Evolutionary conservation across 2,888 invertebrate species (phyloP), one percentile per base, ranked within the genome.

Genomic region (Agonopterix subpropinquella): DNA sequence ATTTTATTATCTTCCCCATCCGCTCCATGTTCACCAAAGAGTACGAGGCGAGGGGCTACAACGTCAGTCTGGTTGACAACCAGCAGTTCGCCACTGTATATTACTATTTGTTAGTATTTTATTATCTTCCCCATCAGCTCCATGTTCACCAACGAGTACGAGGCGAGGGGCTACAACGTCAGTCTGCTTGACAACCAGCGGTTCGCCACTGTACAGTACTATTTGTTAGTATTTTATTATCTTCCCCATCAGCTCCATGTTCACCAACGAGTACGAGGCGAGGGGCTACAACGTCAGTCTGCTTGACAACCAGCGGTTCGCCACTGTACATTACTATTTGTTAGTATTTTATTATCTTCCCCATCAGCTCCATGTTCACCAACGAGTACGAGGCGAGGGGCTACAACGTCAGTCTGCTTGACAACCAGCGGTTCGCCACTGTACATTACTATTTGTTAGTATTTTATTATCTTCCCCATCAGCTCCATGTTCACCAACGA

Each of bases 281-380:
- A 55, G 64, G n/a, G 77, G 76, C 0, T 88, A 84, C 69, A 88
- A 88, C 54, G 70, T 88, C 28, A 83, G 87, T 2, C 47, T 88
- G 1, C 60, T 87, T 0, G 87, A 88, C 57, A 77, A 85, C 57
- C 83, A 87, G 61, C 67, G 81, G 54, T 88, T 88, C 48, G 73
- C 80, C 11, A 84, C 87, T 0, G 86, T 88, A 0, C 84, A 86
- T 51, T 88, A 87, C 52, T 78, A 74, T 53, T 57, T 87, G 87
- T 86, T 53, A 82, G 85, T 73, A 36, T 13, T n/a, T 18, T 48
- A 9, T 35, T 37, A 9, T 37, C 37, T 4, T 37, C 37, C 10
- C 10, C 37, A 37, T 37, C 37, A 37, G 37, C 37, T 37, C 37
- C 37, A 37, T 37, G 37, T 67, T 86, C 46, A 80, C 83, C 41